Evolutionary conservation across 2,888 invertebrate species (phyloP).

Genomic region (Ctena decussata): DNA sequence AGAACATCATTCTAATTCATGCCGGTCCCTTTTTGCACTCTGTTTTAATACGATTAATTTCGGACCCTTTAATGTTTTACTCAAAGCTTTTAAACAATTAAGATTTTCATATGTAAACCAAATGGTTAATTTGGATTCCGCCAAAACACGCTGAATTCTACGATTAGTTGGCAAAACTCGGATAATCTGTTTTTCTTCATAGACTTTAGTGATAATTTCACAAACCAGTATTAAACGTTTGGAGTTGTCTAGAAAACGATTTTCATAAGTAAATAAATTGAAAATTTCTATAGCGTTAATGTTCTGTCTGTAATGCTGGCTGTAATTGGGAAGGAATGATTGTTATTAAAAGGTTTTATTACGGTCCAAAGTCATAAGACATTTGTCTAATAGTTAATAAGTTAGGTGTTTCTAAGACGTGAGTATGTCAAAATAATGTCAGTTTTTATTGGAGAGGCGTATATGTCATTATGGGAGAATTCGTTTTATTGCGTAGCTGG

Average conservation of each 20-base stretch:
- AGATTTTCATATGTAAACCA: constrained; percentile 1
- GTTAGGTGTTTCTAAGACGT: constrained; percentile 3
- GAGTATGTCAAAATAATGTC: constrained; percentile 36
- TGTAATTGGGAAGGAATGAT: neutral
- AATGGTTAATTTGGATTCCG: neutral
- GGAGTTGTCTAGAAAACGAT: neutral
- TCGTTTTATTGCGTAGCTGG: constrained; percentile 50
- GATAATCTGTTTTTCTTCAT: neutral
- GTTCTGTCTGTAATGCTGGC: neutral
- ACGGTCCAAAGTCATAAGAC: neutral
- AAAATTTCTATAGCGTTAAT: neutral
- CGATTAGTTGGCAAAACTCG: neutral
- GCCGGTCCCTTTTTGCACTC: too few species aligned
- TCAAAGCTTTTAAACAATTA: constrained; percentile 2
- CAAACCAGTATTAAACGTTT: neutral
- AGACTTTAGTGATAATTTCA: neutral
- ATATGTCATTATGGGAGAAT: constrained; percentile 55
- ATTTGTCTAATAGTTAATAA: constrained; percentile 16
- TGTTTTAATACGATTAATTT: too few species aligned
- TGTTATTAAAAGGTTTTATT: constrained; percentile 4
- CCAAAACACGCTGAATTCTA: neutral
- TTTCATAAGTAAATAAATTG: neutral
- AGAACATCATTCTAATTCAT: too few species aligned
- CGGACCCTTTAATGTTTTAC: neutral
- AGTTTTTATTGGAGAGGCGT: constrained; percentile 60